These are phyloP conservation scores for Escarpia spicata DNA, from an alignment of 2,888 invertebrate species.

Conservation along the genomic window DNA sequence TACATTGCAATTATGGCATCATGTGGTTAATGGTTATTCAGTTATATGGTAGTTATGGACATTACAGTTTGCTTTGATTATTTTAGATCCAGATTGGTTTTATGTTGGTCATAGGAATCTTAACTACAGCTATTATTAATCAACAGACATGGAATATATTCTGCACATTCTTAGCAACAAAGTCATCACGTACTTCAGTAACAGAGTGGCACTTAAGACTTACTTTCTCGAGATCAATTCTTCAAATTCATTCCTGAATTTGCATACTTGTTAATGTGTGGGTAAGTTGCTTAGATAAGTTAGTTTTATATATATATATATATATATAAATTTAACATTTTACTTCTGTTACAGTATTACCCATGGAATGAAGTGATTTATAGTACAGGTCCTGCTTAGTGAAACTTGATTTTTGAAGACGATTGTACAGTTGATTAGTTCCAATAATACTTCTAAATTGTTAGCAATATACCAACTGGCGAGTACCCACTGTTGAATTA, in stretches of 20 bases:
- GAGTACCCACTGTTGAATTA: not conserved
- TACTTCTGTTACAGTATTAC: not conserved
- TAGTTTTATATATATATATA: no score
- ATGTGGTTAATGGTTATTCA: not conserved
- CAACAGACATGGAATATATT: not conserved
- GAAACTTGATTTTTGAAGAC: not conserved
- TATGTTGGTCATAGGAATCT: not conserved
- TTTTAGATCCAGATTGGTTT: not conserved
- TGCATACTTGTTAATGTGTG: not conserved
- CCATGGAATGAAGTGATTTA: not conserved
- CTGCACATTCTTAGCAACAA: not conserved
- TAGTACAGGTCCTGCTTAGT: no score
- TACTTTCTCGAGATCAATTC: not conserved
- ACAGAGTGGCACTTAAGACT: not conserved
- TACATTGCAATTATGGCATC: not conserved
- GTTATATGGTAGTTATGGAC: not conserved
- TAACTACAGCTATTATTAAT: not conserved
- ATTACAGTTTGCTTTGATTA: not conserved
- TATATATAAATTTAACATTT: not conserved
- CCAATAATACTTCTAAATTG: not conserved
- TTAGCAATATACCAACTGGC: not conserved
- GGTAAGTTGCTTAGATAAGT: not conserved
- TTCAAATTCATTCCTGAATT: not conserved
- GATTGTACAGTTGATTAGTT: not conserved
- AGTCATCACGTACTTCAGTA: not conserved